These are phyloP conservation scores for Numenius arquata DNA, from an alignment of 2,113 vertebrate species.

Conservation along the genomic window DNA sequence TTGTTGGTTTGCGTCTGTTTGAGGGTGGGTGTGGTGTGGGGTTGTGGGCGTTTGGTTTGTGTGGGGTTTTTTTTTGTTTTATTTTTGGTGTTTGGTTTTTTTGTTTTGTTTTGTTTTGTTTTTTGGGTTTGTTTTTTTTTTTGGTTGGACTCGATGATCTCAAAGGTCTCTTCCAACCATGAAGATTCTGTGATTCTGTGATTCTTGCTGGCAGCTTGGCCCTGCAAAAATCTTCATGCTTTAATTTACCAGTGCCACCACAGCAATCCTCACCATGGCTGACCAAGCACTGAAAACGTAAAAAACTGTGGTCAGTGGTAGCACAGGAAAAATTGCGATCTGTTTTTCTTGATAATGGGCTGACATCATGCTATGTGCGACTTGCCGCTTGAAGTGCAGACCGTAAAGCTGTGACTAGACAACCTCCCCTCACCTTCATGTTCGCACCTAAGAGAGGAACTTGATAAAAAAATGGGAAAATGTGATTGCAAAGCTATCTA, in stretches of 20 bases:
- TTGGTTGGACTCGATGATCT: no score
- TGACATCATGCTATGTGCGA: neutral
- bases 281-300: neutral
- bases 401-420: neutral
- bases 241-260: neutral
- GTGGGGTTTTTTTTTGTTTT: no score
- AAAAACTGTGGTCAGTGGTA: neutral
- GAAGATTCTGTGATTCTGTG: no score
- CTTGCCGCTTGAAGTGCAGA: neutral
- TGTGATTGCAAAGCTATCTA: neutral
- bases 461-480: neutral
- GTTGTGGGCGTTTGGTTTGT: no score
- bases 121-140: no score
- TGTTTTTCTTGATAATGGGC: neutral
- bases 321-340: rapidly evolving
- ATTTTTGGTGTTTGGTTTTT: no score
- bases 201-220: neutral
- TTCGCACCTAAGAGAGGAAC: neutral
- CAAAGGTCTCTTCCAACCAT: no score
- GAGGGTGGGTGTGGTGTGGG: no score
- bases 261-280: neutral
- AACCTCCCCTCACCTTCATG: neutral
- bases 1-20: no score
- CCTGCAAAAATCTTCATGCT: neutral
- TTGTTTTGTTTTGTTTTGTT: no score